Conservation (phyloP, 2,888 invertebrate species). For the Cinara cedri region DNA sequence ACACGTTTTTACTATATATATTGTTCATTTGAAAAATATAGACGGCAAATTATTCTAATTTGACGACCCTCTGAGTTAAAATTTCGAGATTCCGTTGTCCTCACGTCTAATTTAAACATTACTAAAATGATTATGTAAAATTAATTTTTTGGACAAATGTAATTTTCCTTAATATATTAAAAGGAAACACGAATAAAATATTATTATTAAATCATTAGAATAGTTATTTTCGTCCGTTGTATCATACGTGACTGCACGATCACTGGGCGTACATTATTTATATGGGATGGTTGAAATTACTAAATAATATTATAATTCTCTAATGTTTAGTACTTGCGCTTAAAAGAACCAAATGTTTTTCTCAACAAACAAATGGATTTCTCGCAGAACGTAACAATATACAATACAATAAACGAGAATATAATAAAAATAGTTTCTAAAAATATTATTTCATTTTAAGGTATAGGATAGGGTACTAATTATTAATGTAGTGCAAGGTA, state of each 20-base stretch:
- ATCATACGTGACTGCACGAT: not conserved
- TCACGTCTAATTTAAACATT: no score
- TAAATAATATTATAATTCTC: not conserved
- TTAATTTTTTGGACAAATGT: not conserved
- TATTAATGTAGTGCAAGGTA: slow-evolving; percentile 1
- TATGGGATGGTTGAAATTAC: not conserved
- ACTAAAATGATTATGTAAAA: no score
- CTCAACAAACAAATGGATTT: slow-evolving; percentile 10
- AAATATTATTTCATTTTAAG: not conserved
- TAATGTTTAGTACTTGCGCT: slow-evolving; percentile 8
- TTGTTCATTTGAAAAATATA: no score
- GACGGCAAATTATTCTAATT: no score
- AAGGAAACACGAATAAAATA: not conserved
- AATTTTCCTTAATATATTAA: no score
- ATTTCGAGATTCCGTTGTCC: no score
- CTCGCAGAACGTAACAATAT: slow-evolving; percentile 32
- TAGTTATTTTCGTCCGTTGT: not conserved
- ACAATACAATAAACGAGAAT: not conserved
- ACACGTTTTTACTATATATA: no score
- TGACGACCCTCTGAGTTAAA: no score
- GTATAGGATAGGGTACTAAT: not conserved
- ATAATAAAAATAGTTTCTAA: not conserved
- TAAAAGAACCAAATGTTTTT: slow-evolving; percentile 18
- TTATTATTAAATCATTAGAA: not conserved
- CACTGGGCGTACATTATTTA: slow-evolving; percentile 31